Conservation (phyloP, 2,113 vertebrate species). For the Pteronura brasiliensis region DNA sequence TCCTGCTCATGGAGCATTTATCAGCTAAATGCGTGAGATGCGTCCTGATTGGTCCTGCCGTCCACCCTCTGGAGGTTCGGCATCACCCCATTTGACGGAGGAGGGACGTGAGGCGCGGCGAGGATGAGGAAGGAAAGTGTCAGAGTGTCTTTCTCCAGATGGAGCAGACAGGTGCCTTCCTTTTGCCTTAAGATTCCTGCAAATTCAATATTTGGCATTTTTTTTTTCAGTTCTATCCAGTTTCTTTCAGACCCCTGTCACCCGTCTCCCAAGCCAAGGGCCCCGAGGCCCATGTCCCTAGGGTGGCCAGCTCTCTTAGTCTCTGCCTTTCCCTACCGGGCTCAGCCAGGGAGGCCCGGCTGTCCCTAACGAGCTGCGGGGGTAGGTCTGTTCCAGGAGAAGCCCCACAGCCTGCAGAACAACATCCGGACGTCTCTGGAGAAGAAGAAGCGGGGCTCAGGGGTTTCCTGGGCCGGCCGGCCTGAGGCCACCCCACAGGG, state of each 20-base stretch:
- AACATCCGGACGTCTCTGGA: conserved; percentile 86
- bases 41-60: rapidly evolving
- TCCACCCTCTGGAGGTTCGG: rapidly evolving
- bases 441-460: conserved; percentile 84
- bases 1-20: neutral
- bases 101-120: neutral
- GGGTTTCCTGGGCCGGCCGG: conserved; percentile 72
- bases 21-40: neutral
- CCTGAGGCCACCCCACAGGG: conserved; percentile 76
- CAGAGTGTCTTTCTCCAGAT: neutral
- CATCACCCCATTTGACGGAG: neutral
- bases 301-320: neutral
- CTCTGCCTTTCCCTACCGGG: neutral
- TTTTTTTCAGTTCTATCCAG: neutral
- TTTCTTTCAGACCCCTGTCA: neutral
- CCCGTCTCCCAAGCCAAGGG: neutral
- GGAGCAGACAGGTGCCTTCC: neutral
- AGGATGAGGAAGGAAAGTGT: rapidly evolving
- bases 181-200: neutral
- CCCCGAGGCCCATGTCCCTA: neutral
- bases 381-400: conserved; percentile 97
- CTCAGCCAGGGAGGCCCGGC: neutral
- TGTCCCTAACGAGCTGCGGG: conserved; percentile 66
- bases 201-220: neutral
- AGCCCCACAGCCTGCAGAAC: conserved; percentile 90